Base-by-base conservation (phyloP, 2,113 vertebrate species). In the Riparia riparia region DNA sequence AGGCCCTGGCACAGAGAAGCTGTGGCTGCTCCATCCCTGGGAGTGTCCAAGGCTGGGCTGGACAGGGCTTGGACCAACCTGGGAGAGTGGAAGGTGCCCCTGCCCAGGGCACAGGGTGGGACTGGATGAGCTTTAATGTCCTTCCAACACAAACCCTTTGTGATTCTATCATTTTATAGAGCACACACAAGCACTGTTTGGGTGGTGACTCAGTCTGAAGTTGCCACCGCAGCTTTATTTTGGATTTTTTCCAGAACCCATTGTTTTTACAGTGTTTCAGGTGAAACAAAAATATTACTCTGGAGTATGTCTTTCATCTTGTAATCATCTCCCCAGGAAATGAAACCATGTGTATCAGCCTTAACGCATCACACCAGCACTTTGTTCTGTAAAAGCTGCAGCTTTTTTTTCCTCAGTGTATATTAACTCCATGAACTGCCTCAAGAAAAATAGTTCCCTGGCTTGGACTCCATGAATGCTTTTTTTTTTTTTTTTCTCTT, bases 281-380 rank as follows among this genome's bases (percentile, higher is more conserved):
- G 98, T 98, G 97, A 98, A 98, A 98, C 97, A 98, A 97, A 98
- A 98, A 97, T 97, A 97, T 97, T 97, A 95, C 98, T 98, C 96
- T 97, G 98, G 98, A 98, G 97, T 94, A 91, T 85, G 96, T 91
- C 97, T 98, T 98, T 98, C 97, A 97, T 97, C 97, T 97, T 93
- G 90, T 97, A 96, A 97, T 97, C 97, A 98, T 98, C 98, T 97
- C 98, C 98, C 95, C 98, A 98, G 98, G 98, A 98, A 98, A 95
- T 97, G 98, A 98, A 98, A 97, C 97, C 98, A 95, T 97, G 96
- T 97, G 97, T 97, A 96, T 97, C 97, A 98, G 97, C 97, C 97
- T 86, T 95, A 93, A 95, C 47, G 61, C 97, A 96, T 95, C 97
- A 96, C 90, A 73, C 93, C 28, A 37, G 44, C 14, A 45, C 98